phyloP scores from a whole-genome alignment of 2,797 vertebrate genomes.

The Chelonia mydas region DNA sequence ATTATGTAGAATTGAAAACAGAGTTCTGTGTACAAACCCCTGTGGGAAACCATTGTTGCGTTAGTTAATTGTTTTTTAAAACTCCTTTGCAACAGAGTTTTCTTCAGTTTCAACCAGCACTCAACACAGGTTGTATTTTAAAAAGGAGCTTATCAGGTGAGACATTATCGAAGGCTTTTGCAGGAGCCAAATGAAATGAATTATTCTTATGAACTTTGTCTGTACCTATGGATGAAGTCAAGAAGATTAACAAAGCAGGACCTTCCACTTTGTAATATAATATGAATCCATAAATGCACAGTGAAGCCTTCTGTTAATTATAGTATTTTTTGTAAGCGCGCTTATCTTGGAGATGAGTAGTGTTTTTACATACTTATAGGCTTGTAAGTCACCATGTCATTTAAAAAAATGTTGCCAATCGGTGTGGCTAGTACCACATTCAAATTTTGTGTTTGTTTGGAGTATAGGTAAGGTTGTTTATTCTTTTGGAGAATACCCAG shows the following conservation, averaged over 20 bases:
- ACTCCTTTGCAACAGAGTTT: not conserved
- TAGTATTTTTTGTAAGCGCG: not conserved
- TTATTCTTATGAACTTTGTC: not conserved
- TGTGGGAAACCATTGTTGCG: not conserved
- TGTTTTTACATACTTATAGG: not conserved
- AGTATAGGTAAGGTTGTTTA: not conserved
- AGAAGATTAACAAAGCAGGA: not conserved
- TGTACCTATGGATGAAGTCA: not conserved
- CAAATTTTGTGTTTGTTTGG: not conserved
- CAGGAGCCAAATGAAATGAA: not conserved
- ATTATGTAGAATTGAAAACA: not conserved
- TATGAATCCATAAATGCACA: not conserved
- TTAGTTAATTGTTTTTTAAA: not conserved
- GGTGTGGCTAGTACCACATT: not conserved
- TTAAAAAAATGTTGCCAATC: not conserved
- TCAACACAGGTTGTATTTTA: not conserved
- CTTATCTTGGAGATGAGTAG: not conserved
- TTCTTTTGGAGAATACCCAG: not conserved
- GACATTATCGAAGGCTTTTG: not conserved
- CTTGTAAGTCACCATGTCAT: not conserved
- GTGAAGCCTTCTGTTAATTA: not conserved
- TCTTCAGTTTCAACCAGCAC: not conserved
- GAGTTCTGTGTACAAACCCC: not conserved
- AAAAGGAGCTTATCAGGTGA: not conserved
- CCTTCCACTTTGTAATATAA: not conserved